Evolutionary conservation across 2,888 invertebrate species (phyloP).

Genomic region (Philhelius pedissequus): DNA sequence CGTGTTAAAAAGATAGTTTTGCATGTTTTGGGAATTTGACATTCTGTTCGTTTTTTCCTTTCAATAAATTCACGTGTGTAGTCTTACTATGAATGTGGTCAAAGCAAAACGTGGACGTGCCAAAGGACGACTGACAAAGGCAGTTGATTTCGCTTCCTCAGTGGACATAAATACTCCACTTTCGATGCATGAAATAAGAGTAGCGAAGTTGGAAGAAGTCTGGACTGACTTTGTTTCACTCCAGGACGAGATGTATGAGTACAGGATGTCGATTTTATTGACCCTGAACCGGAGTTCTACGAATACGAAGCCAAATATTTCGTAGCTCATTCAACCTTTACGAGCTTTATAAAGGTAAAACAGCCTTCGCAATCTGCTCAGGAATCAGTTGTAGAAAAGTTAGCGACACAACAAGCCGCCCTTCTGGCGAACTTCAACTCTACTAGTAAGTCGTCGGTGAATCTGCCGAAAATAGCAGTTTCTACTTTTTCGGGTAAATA

Average conservation of each 20-base stretch:
- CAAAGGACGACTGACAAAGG: not conserved
- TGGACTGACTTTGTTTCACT: not conserved
- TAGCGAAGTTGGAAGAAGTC: not conserved
- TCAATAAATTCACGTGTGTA: too few relatives aligned
- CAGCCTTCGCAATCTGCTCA: not conserved
- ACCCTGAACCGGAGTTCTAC: not conserved
- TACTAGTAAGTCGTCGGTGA: not conserved
- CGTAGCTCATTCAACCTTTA: not conserved
- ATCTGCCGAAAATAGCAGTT: not conserved
- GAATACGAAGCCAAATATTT: conserved; percentile 1
- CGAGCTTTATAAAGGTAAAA: not conserved
- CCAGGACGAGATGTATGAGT: not conserved
- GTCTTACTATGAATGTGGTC: not conserved
- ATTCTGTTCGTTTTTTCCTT: too few relatives aligned
- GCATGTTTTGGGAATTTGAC: too few relatives aligned
- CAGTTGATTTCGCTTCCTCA: not conserved
- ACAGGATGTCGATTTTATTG: not conserved
- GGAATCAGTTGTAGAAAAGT: not conserved
- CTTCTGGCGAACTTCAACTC: not conserved
- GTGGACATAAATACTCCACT: not conserved
- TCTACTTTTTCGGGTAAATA: conserved; percentile 10
- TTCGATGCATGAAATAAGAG: not conserved
- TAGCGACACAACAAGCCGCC: not conserved
- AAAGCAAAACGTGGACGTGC: not conserved
- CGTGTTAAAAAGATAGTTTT: too few relatives aligned